Base-by-base conservation (phyloP, 2,888 invertebrate genomes). In the Trichogramma dendrolimi region DNA sequence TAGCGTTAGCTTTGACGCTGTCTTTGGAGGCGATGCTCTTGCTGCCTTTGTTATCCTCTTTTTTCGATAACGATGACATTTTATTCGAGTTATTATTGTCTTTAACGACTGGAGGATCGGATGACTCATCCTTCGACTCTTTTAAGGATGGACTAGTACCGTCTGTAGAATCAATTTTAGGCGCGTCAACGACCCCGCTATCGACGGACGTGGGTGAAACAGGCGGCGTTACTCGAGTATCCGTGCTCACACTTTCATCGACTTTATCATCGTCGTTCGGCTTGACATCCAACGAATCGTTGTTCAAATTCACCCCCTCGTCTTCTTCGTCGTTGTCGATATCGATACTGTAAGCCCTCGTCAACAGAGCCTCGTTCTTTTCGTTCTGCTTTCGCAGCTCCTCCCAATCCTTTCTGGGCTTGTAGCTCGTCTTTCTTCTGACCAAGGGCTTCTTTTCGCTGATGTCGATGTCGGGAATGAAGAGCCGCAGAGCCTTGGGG, bases 391-490 rank as follows among this genome's bases (percentile, higher is more conserved):
- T 79, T 11, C 79, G 67, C 47, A 79, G 65, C 58, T 78, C 79
- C 47, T 79, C 79, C 79, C 79, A 79, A 60, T 79, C 77, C 55
- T 78, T 78, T 1, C 79, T 62, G 0, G 78, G 79, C 64, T 79
- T 79, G 68, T 79, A 78, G 58, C 78, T 78, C 11, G 79, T 79
- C 55, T 78, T 79, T 4, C 79, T 64, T 6, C 77, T 67, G 1
- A 78, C 72, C n/a, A 77, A 72, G 4, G 64, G 58, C 5, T 74
- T 74, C 11, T 71, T 74, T 55, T 78, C 79, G 39, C 73, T 77
- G 39, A 79, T 79, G 56, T 80, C 77, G 42, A 81, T 81, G 60
- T 81, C 80, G 5, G 81, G 81, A 40, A 81, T 81, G 61, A 81
- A 81, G 4, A 81, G 73, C 39, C 81, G 69, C 42, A 81, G 67